Base-by-base conservation (phyloP, 2,113 vertebrate species). In the Hydrolagus affinis region DNA sequence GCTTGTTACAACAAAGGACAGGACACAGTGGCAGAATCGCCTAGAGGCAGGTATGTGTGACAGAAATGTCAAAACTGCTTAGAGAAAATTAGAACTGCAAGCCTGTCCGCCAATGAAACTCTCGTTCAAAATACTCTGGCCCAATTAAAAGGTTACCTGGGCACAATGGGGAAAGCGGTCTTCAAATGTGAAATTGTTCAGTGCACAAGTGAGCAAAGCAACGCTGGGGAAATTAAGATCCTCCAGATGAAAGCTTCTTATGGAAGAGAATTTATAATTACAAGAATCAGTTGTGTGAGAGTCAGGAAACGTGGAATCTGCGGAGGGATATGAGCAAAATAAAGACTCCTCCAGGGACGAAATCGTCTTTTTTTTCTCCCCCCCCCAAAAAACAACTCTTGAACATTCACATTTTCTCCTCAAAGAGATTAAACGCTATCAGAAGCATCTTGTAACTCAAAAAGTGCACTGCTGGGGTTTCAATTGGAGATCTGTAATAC, bases 161-260 rank as follows among this genome's bases (percentile, higher is more conserved):
- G 66, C 21, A 30, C 78, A 68, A 21, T 28, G 32, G 23, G 60
- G 78, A 83, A 62, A 21, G 9, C 66, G 60, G 17, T 25, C 4
- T 68, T 68, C 19, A 68, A 14, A 19, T 83, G 78, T 75, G 78
- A 83, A 83, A 66, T 21, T 0, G 62, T 66, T 10, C 78, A 0
- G 60, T 83, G 78, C 21, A 32, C 32, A 83, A 15, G 32, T 80
- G 60, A 68, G 66, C 78, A 83, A 83, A 83, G 66, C 78, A 83
- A 83, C 78, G 30, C 78, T 83, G 64, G 78, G 28, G 78, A 83
- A 83, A 83, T 83, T 83, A 83, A 83, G 66, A 30, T 83, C 28
- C 78, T 83, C 78, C 25, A 83, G 78, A 68, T 83, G 28, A 83
- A 83, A 83, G 78, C 12, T 83, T 66, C 21, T 30, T 83, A 66